Conservation (phyloP, 1,140 invertebrate genomes). For the Diachasma alloeum region DNA sequence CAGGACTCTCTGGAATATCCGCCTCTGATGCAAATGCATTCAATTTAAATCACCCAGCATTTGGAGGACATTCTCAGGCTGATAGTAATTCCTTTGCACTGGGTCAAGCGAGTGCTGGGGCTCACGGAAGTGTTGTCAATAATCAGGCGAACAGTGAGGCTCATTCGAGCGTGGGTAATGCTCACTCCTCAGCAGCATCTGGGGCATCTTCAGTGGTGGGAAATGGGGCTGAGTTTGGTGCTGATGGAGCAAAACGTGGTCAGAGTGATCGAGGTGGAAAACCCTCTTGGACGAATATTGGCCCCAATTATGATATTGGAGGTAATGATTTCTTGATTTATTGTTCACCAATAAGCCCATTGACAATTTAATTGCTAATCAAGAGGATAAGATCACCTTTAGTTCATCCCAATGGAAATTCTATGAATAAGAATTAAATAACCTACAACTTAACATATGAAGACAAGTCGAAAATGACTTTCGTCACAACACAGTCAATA, state of each 20-base stretch:
- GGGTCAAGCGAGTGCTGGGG: slow-evolving; percentile 47
- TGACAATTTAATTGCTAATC: no score
- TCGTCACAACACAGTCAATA: no score
- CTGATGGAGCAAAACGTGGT: slow-evolving; percentile 8
- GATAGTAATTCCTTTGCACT: slow-evolving; percentile 47
- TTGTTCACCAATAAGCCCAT: no score
- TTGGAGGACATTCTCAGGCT: slow-evolving; percentile 36
- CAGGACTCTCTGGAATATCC: slow-evolving; percentile 46
- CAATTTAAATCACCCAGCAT: slow-evolving; percentile 40
- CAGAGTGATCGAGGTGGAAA: background rate
- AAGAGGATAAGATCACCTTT: no score
- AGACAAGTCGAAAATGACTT: no score
- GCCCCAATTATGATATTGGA: slow-evolving; percentile 36
- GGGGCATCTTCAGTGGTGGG: slow-evolving; percentile 36
- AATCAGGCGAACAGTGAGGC: slow-evolving; percentile 50
- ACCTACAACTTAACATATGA: no score
- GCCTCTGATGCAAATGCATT: slow-evolving; percentile 45
- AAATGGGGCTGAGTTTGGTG: slow-evolving; percentile 17
- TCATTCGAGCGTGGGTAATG: slow-evolving; percentile 45
- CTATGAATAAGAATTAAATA: no score
- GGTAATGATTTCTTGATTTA: slow-evolving; percentile 1
- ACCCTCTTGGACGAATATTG: slow-evolving; percentile 43
- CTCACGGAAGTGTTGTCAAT: slow-evolving; percentile 48
- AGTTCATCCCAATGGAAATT: no score
- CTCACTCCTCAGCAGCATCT: slow-evolving; percentile 43